Evolutionary conservation across 2,797 vertebrate genomes (phyloP), one percentile per base, ranked within the genome.

Genomic region (Pogonophryne albipinna): DNA sequence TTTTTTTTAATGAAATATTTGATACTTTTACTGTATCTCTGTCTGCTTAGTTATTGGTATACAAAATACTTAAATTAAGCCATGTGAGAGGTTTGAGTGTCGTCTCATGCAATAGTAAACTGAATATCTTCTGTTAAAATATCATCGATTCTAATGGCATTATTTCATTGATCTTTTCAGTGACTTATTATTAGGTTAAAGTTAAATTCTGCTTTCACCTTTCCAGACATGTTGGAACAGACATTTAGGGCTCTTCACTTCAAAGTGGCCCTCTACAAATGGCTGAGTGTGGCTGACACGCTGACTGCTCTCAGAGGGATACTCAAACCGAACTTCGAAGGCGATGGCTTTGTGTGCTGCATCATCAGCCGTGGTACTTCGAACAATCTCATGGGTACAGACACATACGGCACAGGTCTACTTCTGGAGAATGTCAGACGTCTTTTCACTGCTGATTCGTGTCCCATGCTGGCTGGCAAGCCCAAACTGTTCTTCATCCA

Each of bases 401-500:
- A 97, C 67, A 31, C 53, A 0, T 17, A 67, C 2, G 53, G 49
- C 10, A 23, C 52, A 0, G 95, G 94, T 13, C 83, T 97, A 27
- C 57, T 84, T 23, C 82, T 96, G 74, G 93, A 97, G 42, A n/a
- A 0, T 0, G 59, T 99, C 85, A 94, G 93, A 55, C 80, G 67
- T 14, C 91, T 93, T 41, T 98, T 99, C 66, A 94, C 82, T 6
- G 93, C 93, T 0, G 92, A 95, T 0, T 47, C 8, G 0, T 99
- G 97, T 76, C 95, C 94, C 10, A 79, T 68, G 41, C 92, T 99
- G 80, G 71, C 88, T 0, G 97, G 97, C 62, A 99, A 99, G 83
- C 98, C 98, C 0, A 99, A 99, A 72, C 93, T 99, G 59, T 99
- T 99, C 91, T 99, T 99, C 79, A 93, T 99, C 87, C 97, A 99